These are phyloP conservation scores for Alosa alosa DNA, from an alignment of 2,113 vertebrate genomes.

Conservation along the genomic window DNA sequence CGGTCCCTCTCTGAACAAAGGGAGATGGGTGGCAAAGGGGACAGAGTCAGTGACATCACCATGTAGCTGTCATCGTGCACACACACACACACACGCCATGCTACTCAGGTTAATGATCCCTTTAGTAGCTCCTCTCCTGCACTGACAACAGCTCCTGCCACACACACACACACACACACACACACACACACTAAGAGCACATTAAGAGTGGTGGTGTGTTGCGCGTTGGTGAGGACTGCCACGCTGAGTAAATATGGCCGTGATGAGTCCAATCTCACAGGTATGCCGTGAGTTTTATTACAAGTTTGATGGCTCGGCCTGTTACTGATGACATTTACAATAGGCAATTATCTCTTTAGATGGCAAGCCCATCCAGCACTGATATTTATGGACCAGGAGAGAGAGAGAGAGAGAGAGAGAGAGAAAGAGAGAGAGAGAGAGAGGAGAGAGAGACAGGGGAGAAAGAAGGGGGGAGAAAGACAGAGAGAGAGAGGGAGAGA, in stretches of 20 bases:
- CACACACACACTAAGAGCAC: neutral
- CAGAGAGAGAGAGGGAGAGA: neutral
- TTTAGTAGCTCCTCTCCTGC: too few relatives aligned
- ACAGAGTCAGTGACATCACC: too few relatives aligned
- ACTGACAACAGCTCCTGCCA: neutral
- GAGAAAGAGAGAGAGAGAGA: neutral
- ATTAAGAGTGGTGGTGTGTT: neutral
- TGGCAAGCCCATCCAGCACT: neutral
- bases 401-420: neutral
- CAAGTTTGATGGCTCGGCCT: neutral
- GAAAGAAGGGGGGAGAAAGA: neutral
- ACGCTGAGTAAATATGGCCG: neutral
- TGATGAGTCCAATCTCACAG: neutral
- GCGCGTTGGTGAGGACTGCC: too few relatives aligned
- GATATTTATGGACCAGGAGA: neutral
- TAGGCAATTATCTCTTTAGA: neutral
- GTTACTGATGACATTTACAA: neutral
- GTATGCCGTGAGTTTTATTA: neutral
- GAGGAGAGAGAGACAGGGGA: neutral
- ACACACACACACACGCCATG: neutral
- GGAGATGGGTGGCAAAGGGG: too few relatives aligned
- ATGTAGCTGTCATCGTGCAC: neutral
- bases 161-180: slow-evolving; percentile 4
- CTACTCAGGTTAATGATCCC: too few relatives aligned
- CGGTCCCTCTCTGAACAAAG: neutral